phyloP scores from a whole-genome alignment of 2,113 vertebrate species.

The Onychorhynchus coronatus region DNA sequence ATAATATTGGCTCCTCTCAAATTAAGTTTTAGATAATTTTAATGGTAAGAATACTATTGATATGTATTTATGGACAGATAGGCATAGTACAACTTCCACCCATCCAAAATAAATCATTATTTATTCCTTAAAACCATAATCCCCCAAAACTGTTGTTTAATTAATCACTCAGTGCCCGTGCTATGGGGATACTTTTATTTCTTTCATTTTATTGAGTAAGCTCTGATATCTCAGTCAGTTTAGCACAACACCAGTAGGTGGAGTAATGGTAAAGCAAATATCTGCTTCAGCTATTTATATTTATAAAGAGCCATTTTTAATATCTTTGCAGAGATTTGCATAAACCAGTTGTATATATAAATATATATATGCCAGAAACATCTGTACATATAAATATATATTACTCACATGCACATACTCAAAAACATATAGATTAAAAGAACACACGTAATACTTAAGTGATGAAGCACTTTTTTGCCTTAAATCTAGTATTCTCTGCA shows the following conservation, averaged over 20 bases:
- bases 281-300: neutral
- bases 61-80: neutral
- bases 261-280: constrained; percentile 80
- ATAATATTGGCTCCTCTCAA: neutral
- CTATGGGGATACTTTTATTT: neutral
- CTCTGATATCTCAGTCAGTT: constrained; percentile 12
- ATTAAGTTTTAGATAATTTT: neutral
- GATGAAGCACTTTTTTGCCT: neutral
- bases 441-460: neutral
- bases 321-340: constrained; percentile 36
- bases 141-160: neutral
- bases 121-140: neutral
- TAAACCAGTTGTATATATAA: constrained; percentile 17
- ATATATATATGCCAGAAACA: neutral
- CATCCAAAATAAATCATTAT: neutral
- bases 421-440: neutral
- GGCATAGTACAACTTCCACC: neutral
- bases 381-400: neutral
- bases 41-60: neutral
- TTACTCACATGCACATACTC: neutral
- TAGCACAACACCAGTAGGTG: constrained; percentile 76
- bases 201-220: neutral
- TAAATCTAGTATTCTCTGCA: neutral
- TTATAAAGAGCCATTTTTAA: constrained; percentile 45
- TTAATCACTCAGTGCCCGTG: neutral